These are phyloP conservation scores for Sternarchorhynchus goeldii DNA, from an alignment of 2,797 vertebrate species.

Conservation along the genomic window DNA sequence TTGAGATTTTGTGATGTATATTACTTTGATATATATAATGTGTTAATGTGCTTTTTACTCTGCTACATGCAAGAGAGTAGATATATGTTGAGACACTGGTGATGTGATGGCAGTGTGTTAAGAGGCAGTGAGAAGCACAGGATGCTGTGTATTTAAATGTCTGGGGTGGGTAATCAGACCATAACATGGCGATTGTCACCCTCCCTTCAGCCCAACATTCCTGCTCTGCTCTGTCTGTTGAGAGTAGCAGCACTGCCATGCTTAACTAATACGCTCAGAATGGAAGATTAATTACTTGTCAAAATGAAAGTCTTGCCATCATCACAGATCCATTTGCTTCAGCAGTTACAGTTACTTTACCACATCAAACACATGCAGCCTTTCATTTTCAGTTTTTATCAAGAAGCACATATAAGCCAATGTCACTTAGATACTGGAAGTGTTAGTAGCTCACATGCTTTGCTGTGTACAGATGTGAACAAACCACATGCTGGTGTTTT, in stretches of 20 bases:
- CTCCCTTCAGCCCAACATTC: slow-evolving; percentile 2
- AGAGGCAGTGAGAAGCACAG: not conserved
- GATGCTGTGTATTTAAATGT: not conserved
- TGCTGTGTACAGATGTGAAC: not conserved
- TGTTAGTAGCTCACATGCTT: not conserved
- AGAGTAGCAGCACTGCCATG: slow-evolving; percentile 31
- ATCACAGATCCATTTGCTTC: not conserved
- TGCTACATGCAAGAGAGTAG: slow-evolving; percentile 20
- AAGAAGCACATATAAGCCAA: not conserved
- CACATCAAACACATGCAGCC: slow-evolving; percentile 5
- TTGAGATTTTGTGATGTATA: too few relatives aligned
- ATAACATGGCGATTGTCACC: slow-evolving; percentile 1
- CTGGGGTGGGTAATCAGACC: slow-evolving; percentile 10
- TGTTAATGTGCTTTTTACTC: slow-evolving; percentile 12
- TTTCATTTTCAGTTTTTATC: slow-evolving; percentile 11
- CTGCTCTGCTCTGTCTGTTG: slow-evolving; percentile 10
- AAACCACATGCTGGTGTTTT: not conserved
- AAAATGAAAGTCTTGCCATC: slow-evolving; percentile 26
- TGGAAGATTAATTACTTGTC: slow-evolving; percentile 34
- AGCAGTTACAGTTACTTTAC: slow-evolving; percentile 11
- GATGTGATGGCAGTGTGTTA: not conserved
- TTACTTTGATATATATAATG: slow-evolving; percentile 14
- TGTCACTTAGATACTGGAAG: not conserved
- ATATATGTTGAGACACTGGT: not conserved
- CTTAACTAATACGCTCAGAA: slow-evolving; percentile 47